These are phyloP conservation scores for Ciconia maguari DNA, from an alignment of 2,113 vertebrate genomes.

Conservation along the genomic window DNA sequence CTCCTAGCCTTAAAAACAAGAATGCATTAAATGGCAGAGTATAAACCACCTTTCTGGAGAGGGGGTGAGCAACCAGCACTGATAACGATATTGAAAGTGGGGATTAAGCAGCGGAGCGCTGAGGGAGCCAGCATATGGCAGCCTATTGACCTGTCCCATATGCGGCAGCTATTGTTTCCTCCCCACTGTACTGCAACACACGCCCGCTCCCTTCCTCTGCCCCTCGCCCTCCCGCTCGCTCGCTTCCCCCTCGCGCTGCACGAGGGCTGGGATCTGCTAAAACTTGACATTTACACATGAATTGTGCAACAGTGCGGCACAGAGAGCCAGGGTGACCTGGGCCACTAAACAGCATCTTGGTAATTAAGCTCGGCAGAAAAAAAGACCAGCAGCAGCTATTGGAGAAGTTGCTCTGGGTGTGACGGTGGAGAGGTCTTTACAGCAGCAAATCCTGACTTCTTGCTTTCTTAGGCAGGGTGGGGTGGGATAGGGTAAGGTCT, in stretches of 20 bases:
- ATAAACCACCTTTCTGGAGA: slow-evolving; percentile 31
- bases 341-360: neutral
- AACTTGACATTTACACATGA: slow-evolving; percentile 56
- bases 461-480: accelerated
- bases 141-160: slow-evolving; percentile 25
- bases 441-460: neutral
- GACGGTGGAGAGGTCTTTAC: neutral
- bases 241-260: neutral
- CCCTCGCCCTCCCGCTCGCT: neutral
- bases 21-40: neutral
- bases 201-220: neutral
- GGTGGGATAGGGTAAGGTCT: neutral
- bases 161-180: slow-evolving; percentile 25
- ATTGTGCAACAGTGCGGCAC: neutral
- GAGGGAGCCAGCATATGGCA: slow-evolving; percentile 49
- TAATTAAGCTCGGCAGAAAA: neutral
- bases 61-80: neutral
- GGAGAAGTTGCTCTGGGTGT: neutral
- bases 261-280: neutral
- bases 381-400: neutral
- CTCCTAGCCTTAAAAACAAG: slow-evolving; percentile 29
- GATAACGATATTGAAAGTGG: slow-evolving; percentile 43
- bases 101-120: slow-evolving; percentile 25
- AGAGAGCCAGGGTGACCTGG: neutral
- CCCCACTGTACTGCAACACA: neutral